Evolutionary conservation across 2,888 invertebrate genomes (phyloP), one percentile per base, ranked within the genome.

Genomic region (Campoplex capitator): DNA sequence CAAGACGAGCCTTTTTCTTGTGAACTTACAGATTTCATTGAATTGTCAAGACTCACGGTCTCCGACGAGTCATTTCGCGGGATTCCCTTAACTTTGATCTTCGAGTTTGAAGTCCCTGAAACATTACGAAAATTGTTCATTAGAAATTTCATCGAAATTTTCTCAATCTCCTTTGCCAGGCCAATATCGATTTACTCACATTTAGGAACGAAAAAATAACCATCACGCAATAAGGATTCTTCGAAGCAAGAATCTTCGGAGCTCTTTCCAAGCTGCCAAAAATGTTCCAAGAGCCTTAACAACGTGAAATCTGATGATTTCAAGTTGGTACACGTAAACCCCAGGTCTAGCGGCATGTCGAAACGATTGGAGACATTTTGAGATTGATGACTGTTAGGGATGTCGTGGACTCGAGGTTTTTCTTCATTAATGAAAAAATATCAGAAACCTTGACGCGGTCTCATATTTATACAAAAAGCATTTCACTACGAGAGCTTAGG

Each of bases 251-350:
- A 67, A 62, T 35, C 73, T 35, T 32, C 38, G 51, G 42, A 62
- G 1, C 45, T 70, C 81, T 62, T 81, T 74, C 65, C 77, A 18
- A 78, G 62, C 45, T 70, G 77, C 51, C 77, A 74, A 23, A 73
- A 84, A 70, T 71, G 65, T 65, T 77, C 68, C 32, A 81, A 35
- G 0, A 84, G 38, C 73, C 83, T 58, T 71, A 67, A 58, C 4
- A 86, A 67, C 58, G 86, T 54, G 2, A 68, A 73, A 13, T n/a
- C 23, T n/a, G 56, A 65, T 2, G 18, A 28, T n/a, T 73, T 13
- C 13, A 51, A 58, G 16, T 74, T 58, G 28, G 67, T 51, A 62
- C 16, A 74, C n/a, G 42, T 4, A 28, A 32, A 74, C 32, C 35
- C 51, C 7, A 68, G 38, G 28, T 38, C 51, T 16, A 75, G 42